Evolutionary conservation across 2,797 vertebrate species (phyloP), one percentile per base, ranked within the genome.

Genomic region (Phalloptychus januarius): DNA sequence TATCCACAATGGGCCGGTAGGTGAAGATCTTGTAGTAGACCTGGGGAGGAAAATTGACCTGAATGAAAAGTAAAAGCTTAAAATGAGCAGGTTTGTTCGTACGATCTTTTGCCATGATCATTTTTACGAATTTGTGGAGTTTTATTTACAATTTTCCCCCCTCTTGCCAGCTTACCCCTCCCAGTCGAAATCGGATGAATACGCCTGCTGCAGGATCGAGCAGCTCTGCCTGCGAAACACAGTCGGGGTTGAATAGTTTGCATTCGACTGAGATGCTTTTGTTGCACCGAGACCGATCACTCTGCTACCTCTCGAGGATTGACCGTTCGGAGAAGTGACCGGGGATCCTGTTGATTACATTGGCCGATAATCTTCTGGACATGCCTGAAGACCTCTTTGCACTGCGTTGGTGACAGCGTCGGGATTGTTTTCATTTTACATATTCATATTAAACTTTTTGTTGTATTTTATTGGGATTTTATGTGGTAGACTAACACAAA

Each of bases 1-100:
- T 42, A 79, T 97, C 97, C 74, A 94, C 90, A 78, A 97, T 80
- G 42, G 95, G 95, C 77, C 94, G 92, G 61, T 96, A 91, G 79
- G 96, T 97, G 90, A 96, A 96, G 89, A 97, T 94, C 90, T 97
- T 97, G 86, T 97, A 97, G 83, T 96, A 97, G 92, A 96, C 95
- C 71, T 82, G 91, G 81, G 96, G 96, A 73, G 96, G 96, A 91
- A 96, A 97, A 36, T 81, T 91, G 56, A 70, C 78, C 96, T 97
- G 87, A 80, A 88, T 20, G 50, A 75, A 74, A 20, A 33, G 61
- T 2, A 69, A 28, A 20, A 7, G 52, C 3, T 18, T 63, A 16
- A 72, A 42, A 58, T 75, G 38, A 76, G 31, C 10, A 61, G n/a
- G 12, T 40, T 31, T 5, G 5, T 79, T 5, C 28, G 13, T 36